Percentiles rank a stretch among this genome's conserved stretches.
Conservation (phyloP, 1,140 invertebrate genomes). For the Cardiocondyla obscurior region DNA sequence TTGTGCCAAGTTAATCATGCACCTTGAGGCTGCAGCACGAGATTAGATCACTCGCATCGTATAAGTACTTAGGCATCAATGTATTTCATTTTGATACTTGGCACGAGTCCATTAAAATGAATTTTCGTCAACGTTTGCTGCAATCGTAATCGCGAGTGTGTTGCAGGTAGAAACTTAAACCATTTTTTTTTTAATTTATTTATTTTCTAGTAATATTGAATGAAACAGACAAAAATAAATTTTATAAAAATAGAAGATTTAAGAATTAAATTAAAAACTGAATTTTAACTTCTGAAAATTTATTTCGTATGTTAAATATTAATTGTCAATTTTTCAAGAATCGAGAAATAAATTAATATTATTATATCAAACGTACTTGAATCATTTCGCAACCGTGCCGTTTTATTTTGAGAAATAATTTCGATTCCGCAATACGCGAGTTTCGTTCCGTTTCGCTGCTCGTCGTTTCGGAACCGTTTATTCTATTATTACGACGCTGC, state of each 20-base stretch:
- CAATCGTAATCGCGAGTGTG: neutral
- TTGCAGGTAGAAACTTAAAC: neutral
- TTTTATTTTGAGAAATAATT: neutral
- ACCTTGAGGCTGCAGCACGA: neutral
- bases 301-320: too few relatives aligned
- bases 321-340: neutral
- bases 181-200: too few relatives aligned
- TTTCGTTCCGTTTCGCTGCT: neutral
- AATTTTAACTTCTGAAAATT: too few relatives aligned
- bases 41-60: conserved; percentile 19
- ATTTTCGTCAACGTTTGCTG: neutral
- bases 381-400: neutral
- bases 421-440: neutral
- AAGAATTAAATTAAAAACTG: too few relatives aligned
- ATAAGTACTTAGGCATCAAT: conserved; percentile 19
- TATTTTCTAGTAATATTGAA: neutral
- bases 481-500: conserved; percentile 43
- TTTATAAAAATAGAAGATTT: neutral
- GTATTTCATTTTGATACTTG: conserved; percentile 16
- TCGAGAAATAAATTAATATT: neutral
- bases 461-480: neutral
- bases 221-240: neutral
- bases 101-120: conserved; percentile 9
- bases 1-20: conserved; percentile 31
- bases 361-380: neutral